Conservation (phyloP, 2,797 vertebrate genomes). For the Xiphophorus birchmanni region DNA sequence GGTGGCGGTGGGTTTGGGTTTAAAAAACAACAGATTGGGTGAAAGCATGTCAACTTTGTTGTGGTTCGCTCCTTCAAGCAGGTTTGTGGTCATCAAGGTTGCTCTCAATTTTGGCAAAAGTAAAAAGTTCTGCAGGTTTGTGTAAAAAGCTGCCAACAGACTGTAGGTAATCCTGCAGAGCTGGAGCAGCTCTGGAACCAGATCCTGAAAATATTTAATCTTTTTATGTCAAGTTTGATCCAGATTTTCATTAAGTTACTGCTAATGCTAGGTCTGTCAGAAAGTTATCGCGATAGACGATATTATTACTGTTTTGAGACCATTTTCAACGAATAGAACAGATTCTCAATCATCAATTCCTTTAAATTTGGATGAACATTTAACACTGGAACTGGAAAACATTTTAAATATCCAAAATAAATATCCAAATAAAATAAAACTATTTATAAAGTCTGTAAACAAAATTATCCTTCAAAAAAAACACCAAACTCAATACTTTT, state of each 20-base stretch:
- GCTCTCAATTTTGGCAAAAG: slow-evolving; percentile 32
- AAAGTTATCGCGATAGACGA: no score
- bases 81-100: slow-evolving; percentile 21
- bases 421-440: no score
- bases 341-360: no score
- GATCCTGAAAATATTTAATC: background rate
- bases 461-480: no score
- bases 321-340: no score
- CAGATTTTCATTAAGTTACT: background rate
- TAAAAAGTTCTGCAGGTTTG: slow-evolving; percentile 47
- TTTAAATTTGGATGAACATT: no score
- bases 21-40: slow-evolving; percentile 4
- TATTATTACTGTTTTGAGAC: no score
- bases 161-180: slow-evolving; percentile 38
- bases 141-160: slow-evolving; percentile 35
- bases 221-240: background rate
- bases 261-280: no score
- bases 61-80: slow-evolving; percentile 16
- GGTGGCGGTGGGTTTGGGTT: slow-evolving; percentile 32
- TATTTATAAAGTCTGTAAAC: no score
- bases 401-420: no score
- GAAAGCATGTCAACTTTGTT: slow-evolving; percentile 29
- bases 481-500: no score
- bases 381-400: no score
- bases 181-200: background rate